Conservation (phyloP, 2,888 invertebrate species). For the Eulithis prunata region DNA sequence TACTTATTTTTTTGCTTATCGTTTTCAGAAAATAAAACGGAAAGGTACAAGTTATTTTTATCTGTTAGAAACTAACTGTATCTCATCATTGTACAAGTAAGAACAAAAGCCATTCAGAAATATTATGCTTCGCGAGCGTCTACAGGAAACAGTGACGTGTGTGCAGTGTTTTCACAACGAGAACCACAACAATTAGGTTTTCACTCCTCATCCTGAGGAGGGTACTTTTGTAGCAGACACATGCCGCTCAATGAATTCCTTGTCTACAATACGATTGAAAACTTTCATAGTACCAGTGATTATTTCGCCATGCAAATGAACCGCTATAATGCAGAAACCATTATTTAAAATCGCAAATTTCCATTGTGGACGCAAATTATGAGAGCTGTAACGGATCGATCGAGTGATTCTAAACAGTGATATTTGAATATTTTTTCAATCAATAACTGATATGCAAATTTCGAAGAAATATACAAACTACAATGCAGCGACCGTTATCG, state of each 20-base stretch:
- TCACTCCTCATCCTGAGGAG: conserved; percentile 65
- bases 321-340: conserved; percentile 54
- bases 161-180: conserved; percentile 73
- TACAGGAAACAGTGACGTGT: conserved; percentile 73
- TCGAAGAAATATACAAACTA: conserved; percentile 64
- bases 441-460: conserved; percentile 83
- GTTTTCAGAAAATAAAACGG: too few species aligned
- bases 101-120: conserved; percentile 81
- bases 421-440: conserved; percentile 83
- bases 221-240: conserved; percentile 71
- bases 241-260: conserved; percentile 56
- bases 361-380: conserved; percentile 63
- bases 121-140: conserved; percentile 60
- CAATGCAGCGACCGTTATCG: conserved; percentile 81
- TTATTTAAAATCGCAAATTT: conserved; percentile 66
- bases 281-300: conserved; percentile 50
- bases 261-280: conserved; percentile 62
- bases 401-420: conserved; percentile 69
- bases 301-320: conserved; percentile 53
- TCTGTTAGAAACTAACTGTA: conserved; percentile 52
- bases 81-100: conserved; percentile 71
- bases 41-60: conserved; percentile 37
- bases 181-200: conserved; percentile 76
- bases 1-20: too few species aligned
- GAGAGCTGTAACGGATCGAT: conserved; percentile 79